Evolutionary conservation across 1,140 invertebrate species (phyloP), one percentile per base, ranked within the genome.

Genomic region (Leguminivora glycinivorella): DNA sequence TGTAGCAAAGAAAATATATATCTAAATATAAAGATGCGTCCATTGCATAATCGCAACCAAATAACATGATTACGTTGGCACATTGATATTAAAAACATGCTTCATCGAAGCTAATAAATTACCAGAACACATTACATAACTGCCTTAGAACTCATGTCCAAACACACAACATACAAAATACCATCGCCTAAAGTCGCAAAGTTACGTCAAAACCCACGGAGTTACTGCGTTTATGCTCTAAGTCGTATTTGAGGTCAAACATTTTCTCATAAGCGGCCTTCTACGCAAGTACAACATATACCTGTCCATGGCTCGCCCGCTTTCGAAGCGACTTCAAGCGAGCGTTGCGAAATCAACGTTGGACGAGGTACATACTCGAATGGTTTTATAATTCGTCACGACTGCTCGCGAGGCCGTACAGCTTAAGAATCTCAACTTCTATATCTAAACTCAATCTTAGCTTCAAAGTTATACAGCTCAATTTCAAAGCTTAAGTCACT

Each of bases 311-410:
- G 58, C 58, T 3, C 47, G 58, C 25, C 17, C 58, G 58, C 58
- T 63, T 63, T 63, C 58, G 14, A 10, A 14, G 14, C 14, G 17
- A 19, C 25, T 63, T 63, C 2, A 38, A 40, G 19, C 66, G 24
- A 12, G 25, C 19, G 5, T 40, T 67, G 40, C 66, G 66, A 67
- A 67, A 67, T 24, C 31, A 14, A 12, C 66, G 31, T 24, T 67
- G 66, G 40, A 67, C 66, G 31, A 34, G 66, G 40, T 40, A 67
- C 31, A 67, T 40, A 67, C 34, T 31, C 34, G 38, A 67, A 67
- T 43, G 17, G 40, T 40, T 63, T 63, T 63, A 63, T 63, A 63
- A 63, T 63, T 63, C 58, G 58, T 63, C 58, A 29, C 58, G 58
- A 26, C 24, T 26, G 52, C 19, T 24, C 14, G 14, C 58, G 58